Evolutionary conservation across 2,113 vertebrate genomes (phyloP).

Genomic region (Bubo scandiacus): DNA sequence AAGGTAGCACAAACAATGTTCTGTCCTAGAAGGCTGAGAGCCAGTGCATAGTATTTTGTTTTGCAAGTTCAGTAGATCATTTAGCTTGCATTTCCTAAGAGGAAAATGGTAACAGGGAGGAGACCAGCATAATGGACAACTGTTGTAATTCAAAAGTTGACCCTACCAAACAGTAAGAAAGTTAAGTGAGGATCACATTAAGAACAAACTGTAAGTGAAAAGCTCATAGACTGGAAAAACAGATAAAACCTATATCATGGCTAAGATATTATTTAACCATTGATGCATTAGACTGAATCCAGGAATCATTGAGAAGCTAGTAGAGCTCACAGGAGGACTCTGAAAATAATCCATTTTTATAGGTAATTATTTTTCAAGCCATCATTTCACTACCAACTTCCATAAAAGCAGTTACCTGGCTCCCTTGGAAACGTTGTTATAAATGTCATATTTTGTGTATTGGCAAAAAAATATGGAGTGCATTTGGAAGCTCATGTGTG

Average conservation of each 20-base stretch:
- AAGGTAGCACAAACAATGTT: neutral
- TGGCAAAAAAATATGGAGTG: neutral
- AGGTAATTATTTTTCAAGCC: neutral
- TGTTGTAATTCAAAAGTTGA: neutral
- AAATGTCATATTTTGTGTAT: neutral
- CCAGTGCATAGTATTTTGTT: neutral
- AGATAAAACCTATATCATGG: rapidly evolving
- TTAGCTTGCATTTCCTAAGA: neutral
- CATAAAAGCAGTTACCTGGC: neutral
- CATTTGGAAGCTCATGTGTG: neutral
- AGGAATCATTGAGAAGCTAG: neutral
- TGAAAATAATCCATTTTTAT: neutral
- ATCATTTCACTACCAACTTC: neutral
- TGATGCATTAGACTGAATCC: neutral
- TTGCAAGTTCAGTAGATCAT: neutral
- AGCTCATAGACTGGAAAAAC: neutral
- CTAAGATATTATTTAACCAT: neutral
- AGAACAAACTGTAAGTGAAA: neutral
- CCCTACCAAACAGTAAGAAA: neutral
- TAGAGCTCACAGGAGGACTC: neutral
- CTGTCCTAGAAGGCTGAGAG: neutral
- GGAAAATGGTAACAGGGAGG: neutral
- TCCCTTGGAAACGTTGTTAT: neutral
- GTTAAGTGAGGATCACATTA: neutral
- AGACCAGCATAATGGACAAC: neutral